Conservation (phyloP, 2,888 invertebrate genomes). For the Cristatella mucedo region DNA sequence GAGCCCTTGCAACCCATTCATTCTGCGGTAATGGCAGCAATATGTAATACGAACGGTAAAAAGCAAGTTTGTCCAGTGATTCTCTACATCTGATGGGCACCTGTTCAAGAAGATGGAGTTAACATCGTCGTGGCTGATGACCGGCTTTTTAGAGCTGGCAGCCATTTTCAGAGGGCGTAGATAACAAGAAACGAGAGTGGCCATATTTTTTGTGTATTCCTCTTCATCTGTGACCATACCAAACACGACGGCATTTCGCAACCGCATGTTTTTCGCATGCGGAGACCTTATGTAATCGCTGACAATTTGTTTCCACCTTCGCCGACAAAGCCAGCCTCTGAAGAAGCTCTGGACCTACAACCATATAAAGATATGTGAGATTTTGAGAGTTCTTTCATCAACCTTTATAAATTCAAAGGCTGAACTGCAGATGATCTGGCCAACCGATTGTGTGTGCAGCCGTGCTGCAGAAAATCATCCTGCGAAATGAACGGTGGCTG, state of each 20-base stretch:
- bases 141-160: conserved; percentile 77
- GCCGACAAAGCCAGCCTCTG: conserved; percentile 74
- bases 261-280: conserved; percentile 81
- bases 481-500: too few species aligned
- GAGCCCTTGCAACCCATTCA: too few species aligned
- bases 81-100: conserved; percentile 21
- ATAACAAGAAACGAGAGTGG: conserved; percentile 67
- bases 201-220: conserved; percentile 77
- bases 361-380: conserved; percentile 6
- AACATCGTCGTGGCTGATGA: conserved; percentile 78
- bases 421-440: too few species aligned
- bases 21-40: too few species aligned
- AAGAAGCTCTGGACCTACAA: conserved; percentile 63
- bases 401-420: too few species aligned
- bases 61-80: too few species aligned
- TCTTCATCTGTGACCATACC: conserved; percentile 79
- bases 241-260: conserved; percentile 58
- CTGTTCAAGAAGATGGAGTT: conserved; percentile 80
- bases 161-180: conserved; percentile 73
- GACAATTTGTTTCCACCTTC: conserved; percentile 84
- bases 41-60: too few species aligned
- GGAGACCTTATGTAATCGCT: conserved; percentile 84
- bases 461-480: too few species aligned
- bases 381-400: too few species aligned
- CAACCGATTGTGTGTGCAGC: too few species aligned